These are phyloP conservation scores for Crypturellus undulatus DNA, from an alignment of 2,113 vertebrate genomes.

Conservation along the genomic window DNA sequence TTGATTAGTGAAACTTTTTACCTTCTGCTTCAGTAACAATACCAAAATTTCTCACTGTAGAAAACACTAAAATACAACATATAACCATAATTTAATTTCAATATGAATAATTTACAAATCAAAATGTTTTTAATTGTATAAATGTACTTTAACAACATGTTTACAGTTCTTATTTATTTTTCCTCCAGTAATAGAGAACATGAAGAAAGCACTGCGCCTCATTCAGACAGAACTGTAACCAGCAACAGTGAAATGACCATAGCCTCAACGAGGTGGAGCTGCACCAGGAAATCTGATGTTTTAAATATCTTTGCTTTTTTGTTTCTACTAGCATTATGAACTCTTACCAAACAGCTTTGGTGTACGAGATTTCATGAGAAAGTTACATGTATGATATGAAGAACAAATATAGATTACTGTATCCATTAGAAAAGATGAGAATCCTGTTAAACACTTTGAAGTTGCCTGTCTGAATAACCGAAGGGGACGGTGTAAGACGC, in stretches of 20 bases:
- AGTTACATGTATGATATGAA: neutral
- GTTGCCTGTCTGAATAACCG: neutral
- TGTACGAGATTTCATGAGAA: neutral
- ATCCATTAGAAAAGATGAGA: neutral
- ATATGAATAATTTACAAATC: neutral
- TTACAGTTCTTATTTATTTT: neutral
- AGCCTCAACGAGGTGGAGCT: neutral
- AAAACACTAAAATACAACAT: neutral
- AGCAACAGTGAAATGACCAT: neutral
- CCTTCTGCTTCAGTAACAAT: neutral
- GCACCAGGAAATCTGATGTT: neutral
- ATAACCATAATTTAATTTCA: neutral
- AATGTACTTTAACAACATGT: neutral
- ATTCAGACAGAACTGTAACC: slow-evolving; percentile 78
- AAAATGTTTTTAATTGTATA: neutral
- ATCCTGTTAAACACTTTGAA: neutral
- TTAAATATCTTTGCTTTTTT: neutral
- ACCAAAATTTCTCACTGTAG: neutral
- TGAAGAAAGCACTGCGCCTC: slow-evolving; percentile 82
- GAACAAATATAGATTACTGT: neutral
- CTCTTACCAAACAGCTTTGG: neutral
- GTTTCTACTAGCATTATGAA: neutral
- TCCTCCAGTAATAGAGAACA: slow-evolving; percentile 81
- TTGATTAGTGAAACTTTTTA: neutral
- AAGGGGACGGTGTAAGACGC: neutral